Conservation (phyloP, 53 echinoderm and acorn worm genomes). For the Glandiceps talaboti region DNA sequence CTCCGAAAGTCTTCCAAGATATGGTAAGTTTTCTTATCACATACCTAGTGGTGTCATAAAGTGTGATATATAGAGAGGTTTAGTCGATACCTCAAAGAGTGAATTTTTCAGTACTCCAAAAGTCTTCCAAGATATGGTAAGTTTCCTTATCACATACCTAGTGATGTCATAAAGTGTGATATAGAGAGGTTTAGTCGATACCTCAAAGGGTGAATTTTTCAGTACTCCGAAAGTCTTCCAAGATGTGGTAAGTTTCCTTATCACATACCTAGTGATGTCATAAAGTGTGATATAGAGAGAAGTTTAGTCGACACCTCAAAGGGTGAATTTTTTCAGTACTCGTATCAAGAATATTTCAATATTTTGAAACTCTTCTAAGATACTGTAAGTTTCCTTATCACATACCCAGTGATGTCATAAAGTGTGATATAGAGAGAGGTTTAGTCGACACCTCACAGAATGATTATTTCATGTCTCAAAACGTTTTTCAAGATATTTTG, state of each 20-base stretch:
- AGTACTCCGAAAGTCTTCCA: conserved; percentile 17
- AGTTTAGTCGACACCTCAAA: background rate
- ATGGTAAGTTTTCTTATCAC: no score
- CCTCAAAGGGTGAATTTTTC: conserved; percentile 4
- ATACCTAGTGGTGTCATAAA: no score
- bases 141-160: no score
- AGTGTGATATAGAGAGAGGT: conserved; percentile 31
- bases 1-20: no score
- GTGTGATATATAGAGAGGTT: no score
- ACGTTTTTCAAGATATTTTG: conserved; percentile 14
- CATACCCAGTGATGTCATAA: conserved; percentile 77
- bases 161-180: no score
- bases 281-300: conserved; percentile 38
- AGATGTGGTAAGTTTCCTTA: conserved; percentile 15
- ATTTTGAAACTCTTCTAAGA: conserved; percentile 16
- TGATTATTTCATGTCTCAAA: conserved; percentile 10
- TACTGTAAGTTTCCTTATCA: conserved; percentile 17
- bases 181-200: background rate
- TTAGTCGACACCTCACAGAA: background rate
- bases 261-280: no score
- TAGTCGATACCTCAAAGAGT: no score
- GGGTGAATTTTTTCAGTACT: conserved; percentile 12
- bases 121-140: no score
- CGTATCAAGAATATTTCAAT: no score
- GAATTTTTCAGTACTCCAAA: no score